phyloP scores from a whole-genome alignment of 1,140 invertebrate species.

The Aphaenogaster floridana region DNA sequence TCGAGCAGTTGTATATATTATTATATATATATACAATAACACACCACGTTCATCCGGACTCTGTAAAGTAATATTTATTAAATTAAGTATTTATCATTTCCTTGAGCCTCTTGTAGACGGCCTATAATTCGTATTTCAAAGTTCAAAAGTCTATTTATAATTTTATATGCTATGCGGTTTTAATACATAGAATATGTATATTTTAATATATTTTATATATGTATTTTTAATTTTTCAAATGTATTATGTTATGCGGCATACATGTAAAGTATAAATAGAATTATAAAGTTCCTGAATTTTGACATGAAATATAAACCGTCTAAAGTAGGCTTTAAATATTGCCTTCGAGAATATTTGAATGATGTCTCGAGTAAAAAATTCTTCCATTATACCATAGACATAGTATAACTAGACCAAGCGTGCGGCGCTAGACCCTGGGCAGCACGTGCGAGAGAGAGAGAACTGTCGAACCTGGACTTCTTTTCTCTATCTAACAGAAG shows the following conservation, averaged over 20 bases:
- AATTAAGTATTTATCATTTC: slow-evolving; percentile 17
- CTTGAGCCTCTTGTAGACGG: background rate
- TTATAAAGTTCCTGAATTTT: background rate
- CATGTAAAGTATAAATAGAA: background rate
- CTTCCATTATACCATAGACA: slow-evolving; percentile 78
- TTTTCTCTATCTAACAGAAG: too few species aligned
- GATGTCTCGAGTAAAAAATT: slow-evolving; percentile 13
- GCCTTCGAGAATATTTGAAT: slow-evolving; percentile 19
- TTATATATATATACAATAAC: slow-evolving; percentile 86
- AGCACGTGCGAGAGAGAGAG: too few species aligned
- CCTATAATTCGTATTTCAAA: background rate
- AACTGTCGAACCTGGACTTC: too few species aligned
- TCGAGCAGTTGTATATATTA: slow-evolving; percentile 93
- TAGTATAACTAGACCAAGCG: too few species aligned
- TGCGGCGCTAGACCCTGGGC: too few species aligned
- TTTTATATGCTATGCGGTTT: background rate
- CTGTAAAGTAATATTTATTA: slow-evolving; percentile 86
- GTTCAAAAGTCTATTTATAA: background rate
- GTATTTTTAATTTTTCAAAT: background rate
- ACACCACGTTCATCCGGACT: slow-evolving; percentile 94
- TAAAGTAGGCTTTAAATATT: background rate
- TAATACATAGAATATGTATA: background rate
- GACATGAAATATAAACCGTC: background rate
- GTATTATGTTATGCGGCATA: background rate
- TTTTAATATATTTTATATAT: background rate